Conservation (phyloP, 2,888 invertebrate species). For the Phasia obesa region DNA sequence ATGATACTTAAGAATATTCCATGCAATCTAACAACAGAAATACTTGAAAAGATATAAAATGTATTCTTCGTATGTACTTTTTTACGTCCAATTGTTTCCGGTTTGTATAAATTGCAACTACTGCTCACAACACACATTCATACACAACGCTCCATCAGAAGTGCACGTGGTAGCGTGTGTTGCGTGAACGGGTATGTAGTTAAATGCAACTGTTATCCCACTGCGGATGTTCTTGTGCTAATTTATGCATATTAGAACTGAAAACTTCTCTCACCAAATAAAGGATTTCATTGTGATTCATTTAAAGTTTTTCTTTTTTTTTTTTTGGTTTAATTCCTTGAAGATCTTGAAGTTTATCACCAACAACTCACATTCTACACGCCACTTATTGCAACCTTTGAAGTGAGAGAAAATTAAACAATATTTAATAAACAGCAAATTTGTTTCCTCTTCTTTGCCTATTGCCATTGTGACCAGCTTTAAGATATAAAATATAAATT, state of each 20-base stretch:
- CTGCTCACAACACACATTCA: conserved; percentile 9
- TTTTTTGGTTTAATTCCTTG: conserved; percentile 3
- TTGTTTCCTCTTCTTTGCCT: neutral
- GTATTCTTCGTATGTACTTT: conserved; percentile 36
- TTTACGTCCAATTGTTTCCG: conserved; percentile 68
- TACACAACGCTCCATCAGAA: neutral
- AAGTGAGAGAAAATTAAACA: conserved; percentile 4
- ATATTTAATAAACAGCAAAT: conserved; percentile 4
- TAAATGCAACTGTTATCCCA: conserved; percentile 50
- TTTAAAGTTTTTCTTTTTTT: neutral
- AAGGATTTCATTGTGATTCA: conserved; percentile 14
- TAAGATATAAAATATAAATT: too few relatives aligned
- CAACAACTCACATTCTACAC: conserved; percentile 2
- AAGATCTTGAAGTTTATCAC: conserved; percentile 5
- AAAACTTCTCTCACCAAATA: conserved; percentile 34
- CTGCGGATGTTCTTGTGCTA: conserved; percentile 58
- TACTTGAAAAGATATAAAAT: conserved; percentile 61
- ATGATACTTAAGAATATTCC: conserved; percentile 58
- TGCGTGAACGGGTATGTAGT: too few relatives aligned
- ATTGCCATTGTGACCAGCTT: neutral
- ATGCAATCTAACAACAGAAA: conserved; percentile 59
- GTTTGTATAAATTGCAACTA: conserved; percentile 47
- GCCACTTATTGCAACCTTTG: conserved; percentile 50
- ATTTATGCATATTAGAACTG: conserved; percentile 65
- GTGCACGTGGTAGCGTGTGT: conserved; percentile 6